Conservation (phyloP, 2,113 vertebrate genomes). For the Brachirus orientalis region DNA sequence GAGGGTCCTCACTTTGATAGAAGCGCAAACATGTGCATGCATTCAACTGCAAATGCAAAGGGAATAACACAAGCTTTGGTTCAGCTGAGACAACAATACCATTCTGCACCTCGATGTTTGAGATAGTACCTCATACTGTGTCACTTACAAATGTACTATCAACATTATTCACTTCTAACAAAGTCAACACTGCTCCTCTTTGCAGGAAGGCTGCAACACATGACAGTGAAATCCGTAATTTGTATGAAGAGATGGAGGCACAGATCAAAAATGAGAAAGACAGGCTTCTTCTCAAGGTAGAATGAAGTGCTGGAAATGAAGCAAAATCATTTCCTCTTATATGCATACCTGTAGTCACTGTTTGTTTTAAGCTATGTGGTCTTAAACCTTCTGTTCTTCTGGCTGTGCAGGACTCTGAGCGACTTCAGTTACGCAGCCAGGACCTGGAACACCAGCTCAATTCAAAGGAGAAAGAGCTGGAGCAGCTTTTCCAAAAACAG, state of each 20-base stretch:
- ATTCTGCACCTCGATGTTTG: constrained; percentile 17
- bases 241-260: constrained; percentile 97
- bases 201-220: constrained; percentile 89
- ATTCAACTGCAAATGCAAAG: constrained; percentile 4
- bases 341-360: background rate
- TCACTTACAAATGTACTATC: background rate
- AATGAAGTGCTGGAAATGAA: background rate
- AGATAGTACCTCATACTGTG: too few species aligned
- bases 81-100: too few species aligned
- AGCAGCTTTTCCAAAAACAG: constrained; percentile 87
- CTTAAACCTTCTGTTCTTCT: constrained; percentile 4
- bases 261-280: constrained; percentile 93
- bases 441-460: constrained; percentile 86
- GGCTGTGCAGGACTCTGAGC: constrained; percentile 84
- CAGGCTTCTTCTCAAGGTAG: constrained; percentile 85
- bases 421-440: constrained; percentile 84
- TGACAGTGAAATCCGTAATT: constrained; percentile 88
- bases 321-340: too few species aligned
- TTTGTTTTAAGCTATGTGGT: background rate
- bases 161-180: background rate
- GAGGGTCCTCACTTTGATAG: too few species aligned
- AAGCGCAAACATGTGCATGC: too few species aligned
- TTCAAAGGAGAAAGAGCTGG: constrained; percentile 89
- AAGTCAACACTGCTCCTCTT: background rate
- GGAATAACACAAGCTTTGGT: constrained; percentile 1